phyloP scores from a whole-genome alignment of 1,140 invertebrate genomes.

The Pteromalus puparum region DNA sequence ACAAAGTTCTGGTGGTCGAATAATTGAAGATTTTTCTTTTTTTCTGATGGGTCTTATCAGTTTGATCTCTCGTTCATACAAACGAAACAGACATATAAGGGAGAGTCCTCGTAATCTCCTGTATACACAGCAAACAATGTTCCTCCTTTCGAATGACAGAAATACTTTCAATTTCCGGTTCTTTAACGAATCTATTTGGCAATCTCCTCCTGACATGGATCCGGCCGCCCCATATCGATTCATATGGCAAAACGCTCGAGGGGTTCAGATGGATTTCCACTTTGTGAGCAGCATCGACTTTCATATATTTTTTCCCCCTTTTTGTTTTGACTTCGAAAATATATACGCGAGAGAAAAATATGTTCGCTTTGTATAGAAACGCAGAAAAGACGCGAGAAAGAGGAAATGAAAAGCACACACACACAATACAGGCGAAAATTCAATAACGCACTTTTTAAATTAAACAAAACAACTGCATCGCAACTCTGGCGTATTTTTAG shows the following conservation, averaged over 20 bases:
- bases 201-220: conserved; percentile 37
- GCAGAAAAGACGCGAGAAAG: not conserved
- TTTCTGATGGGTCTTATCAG: not conserved
- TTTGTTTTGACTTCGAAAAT: conserved; percentile 32
- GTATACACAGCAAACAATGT: not conserved
- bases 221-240: not conserved
- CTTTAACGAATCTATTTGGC: conserved; percentile 33
- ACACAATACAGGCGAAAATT: not conserved
- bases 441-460: not conserved
- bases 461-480: not conserved
- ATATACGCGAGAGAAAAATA: not conserved
- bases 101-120: conserved; percentile 18
- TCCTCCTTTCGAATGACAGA: conserved; percentile 31
- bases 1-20: not conserved
- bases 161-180: conserved; percentile 50
- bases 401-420: conserved; percentile 8
- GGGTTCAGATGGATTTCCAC: conserved; percentile 34
- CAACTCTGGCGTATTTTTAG: too few relatives aligned
- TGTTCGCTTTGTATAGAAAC: not conserved
- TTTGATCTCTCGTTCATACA: not conserved
- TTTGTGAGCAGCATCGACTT: conserved; percentile 28
- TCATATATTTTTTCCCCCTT: conserved; percentile 6
- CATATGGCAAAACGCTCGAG: conserved; percentile 18
- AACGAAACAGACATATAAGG: not conserved
- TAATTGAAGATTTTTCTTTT: not conserved